Evolutionary conservation across 2,113 vertebrate genomes (phyloP).

Genomic region (Herpetotheres cachinnans): DNA sequence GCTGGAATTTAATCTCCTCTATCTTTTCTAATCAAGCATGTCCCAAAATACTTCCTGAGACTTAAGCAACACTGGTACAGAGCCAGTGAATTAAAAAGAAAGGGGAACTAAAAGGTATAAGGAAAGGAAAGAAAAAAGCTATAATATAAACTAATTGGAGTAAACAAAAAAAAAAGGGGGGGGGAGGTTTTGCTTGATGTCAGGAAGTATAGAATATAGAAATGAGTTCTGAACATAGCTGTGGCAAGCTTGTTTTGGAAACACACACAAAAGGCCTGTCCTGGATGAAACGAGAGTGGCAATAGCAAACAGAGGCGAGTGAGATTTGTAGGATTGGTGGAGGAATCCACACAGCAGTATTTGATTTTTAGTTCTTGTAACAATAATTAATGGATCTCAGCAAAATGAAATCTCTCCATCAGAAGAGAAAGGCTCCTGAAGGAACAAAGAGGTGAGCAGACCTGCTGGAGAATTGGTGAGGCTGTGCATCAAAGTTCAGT

Average conservation of each 20-base stretch:
- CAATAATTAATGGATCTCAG: not conserved
- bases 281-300: not conserved
- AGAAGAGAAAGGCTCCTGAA: not conserved
- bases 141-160: not conserved
- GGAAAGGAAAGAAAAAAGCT: not conserved
- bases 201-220: not conserved
- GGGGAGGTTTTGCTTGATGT: not conserved
- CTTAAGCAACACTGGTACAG: not conserved
- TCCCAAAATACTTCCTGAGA: not conserved
- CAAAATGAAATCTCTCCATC: not conserved
- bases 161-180: not conserved
- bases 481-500: not conserved
- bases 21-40: slow-evolving; percentile 1
- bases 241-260: not conserved
- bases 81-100: not conserved
- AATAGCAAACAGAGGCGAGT: not conserved
- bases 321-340: not conserved
- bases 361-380: not conserved
- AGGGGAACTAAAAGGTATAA: not conserved
- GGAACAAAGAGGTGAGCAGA: not conserved
- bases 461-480: not conserved
- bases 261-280: not conserved
- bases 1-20: slow-evolving; percentile 5
- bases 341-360: not conserved
- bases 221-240: not conserved